phyloP scores from a whole-genome alignment of 2,113 vertebrate species.

The Odocoileus hemionus region DNA sequence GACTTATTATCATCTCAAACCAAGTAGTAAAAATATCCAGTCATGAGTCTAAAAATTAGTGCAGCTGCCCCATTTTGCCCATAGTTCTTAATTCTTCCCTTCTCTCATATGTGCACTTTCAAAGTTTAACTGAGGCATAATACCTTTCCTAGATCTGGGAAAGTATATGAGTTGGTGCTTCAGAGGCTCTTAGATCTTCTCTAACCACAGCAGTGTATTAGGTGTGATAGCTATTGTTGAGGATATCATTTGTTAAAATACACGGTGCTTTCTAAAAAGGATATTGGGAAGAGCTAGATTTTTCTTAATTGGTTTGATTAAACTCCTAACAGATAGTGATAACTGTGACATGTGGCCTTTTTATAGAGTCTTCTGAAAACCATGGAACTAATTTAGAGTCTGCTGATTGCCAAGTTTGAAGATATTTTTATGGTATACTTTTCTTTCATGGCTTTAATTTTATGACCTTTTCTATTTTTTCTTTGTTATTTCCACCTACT shows the following conservation, averaged over 20 bases:
- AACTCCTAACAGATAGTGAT: background rate
- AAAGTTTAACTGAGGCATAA: background rate
- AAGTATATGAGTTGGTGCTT: background rate
- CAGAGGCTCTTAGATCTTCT: background rate
- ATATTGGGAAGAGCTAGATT: background rate
- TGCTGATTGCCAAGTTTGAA: background rate
- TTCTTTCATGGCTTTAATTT: background rate
- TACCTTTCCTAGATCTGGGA: background rate
- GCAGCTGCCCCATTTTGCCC: background rate
- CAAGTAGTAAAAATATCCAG: background rate
- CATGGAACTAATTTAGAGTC: background rate
- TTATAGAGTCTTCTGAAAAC: background rate
- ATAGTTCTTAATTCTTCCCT: background rate
- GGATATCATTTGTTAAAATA: background rate
- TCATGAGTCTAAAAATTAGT: background rate
- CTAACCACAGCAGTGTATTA: background rate
- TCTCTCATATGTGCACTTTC: background rate
- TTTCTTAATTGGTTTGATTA: background rate
- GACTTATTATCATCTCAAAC: background rate
- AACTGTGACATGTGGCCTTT: background rate
- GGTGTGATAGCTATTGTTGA: background rate
- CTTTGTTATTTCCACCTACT: background rate
- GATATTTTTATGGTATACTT: background rate
- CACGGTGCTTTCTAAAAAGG: background rate
- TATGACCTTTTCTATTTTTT: background rate